Percentiles rank a stretch among this genome's conserved stretches.
Conservation (phyloP, 2,797 vertebrate species). For the Scolopax rusticola region DNA sequence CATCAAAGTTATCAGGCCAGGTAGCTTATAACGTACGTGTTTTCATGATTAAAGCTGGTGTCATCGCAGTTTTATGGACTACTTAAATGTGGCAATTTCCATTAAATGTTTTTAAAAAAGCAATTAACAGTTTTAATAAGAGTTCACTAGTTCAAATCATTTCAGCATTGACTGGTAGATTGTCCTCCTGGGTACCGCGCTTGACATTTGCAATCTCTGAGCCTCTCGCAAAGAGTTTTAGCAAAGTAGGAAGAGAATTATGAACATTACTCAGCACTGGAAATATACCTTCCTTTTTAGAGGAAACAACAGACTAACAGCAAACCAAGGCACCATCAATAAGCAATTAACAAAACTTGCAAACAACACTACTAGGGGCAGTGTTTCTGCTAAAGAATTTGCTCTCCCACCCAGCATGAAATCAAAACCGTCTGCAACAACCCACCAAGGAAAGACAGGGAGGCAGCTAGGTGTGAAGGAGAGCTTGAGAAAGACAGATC, state of each 20-base stretch:
- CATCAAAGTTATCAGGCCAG: background rate
- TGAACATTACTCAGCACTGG: background rate
- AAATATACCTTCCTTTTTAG: background rate
- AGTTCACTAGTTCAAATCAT: conserved; percentile 72
- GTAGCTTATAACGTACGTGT: conserved; percentile 28
- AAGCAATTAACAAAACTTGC: conserved; percentile 11
- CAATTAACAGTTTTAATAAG: conserved; percentile 71
- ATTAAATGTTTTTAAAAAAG: conserved; percentile 70
- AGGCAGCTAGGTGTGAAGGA: background rate
- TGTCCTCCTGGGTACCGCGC: conserved; percentile 53
- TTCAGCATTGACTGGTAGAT: conserved; percentile 65
- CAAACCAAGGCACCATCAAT: background rate
- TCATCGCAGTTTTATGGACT: conserved; percentile 66
- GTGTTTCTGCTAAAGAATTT: background rate
- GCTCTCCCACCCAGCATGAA: background rate
- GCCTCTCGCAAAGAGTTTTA: conserved; percentile 44
- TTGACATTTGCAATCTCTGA: conserved; percentile 67
- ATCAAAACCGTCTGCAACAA: background rate
- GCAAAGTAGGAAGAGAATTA: conserved; percentile 9
- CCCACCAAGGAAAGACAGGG: background rate
- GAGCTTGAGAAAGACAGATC: conserved; percentile 5
- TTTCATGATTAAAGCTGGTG: conserved; percentile 63
- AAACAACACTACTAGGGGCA: background rate
- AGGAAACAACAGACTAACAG: conserved; percentile 23
- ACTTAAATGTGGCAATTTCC: conserved; percentile 70